phyloP scores from a whole-genome alignment of 1,140 invertebrate genomes.

The Drosophila repletoides region DNA sequence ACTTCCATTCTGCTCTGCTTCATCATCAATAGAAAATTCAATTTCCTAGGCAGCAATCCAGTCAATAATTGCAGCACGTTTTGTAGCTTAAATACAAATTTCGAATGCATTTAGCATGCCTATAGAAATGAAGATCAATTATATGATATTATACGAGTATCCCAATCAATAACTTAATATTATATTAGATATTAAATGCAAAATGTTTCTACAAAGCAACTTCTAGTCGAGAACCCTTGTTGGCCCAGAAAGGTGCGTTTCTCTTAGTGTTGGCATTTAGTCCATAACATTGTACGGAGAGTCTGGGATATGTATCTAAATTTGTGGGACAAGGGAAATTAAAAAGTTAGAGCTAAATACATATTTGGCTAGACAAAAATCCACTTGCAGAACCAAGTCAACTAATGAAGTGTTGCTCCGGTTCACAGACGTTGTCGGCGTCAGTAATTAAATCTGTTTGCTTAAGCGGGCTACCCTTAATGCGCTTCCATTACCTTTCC shows the following conservation, averaged over 20 bases:
- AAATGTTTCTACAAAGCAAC: no score
- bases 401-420: neutral
- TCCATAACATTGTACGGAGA: neutral
- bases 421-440: slow-evolving; percentile 1
- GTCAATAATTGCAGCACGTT: neutral
- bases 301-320: slow-evolving; percentile 2
- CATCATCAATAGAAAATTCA: neutral
- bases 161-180: no score
- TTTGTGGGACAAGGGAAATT: slow-evolving; percentile 19
- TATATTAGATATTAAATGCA: no score
- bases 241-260: neutral
- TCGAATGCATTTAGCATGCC: no score
- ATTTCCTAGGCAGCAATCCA: slow-evolving; percentile 15
- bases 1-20: neutral
- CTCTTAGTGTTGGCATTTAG: neutral
- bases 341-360: neutral
- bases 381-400: no score
- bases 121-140: no score
- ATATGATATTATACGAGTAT: no score
- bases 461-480: neutral
- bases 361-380: no score
- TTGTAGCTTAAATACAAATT: no score
- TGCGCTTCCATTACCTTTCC: no score
- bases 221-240: no score
- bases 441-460: slow-evolving; percentile 24